phyloP scores from a whole-genome alignment of 2,113 vertebrate species.

The Barnardius zonarius region DNA sequence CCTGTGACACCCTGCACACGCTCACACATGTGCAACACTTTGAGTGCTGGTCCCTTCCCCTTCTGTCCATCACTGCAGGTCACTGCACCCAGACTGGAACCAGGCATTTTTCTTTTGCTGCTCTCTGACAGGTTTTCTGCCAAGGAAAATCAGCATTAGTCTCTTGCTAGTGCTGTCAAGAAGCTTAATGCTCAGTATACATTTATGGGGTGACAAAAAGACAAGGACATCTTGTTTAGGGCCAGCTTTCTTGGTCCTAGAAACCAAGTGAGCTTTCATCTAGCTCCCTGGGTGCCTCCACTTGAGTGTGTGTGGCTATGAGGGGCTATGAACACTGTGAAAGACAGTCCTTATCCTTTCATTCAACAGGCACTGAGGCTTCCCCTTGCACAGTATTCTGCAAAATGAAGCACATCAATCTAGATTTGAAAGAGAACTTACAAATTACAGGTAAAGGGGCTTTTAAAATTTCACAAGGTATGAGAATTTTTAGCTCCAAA shows the following conservation, averaged over 20 bases:
- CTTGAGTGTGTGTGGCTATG: rapidly evolving
- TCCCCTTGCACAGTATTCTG: not conserved
- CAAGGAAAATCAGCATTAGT: not conserved
- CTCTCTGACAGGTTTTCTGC: not conserved
- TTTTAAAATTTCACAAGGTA: not conserved
- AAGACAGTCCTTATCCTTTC: not conserved
- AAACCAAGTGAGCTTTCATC: not conserved
- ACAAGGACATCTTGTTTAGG: not conserved
- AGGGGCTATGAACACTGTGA: not conserved
- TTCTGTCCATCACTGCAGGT: not conserved
- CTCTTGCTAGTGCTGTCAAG: not conserved
- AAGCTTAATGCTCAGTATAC: not conserved
- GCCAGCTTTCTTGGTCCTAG: not conserved
- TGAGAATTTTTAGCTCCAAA: not conserved
- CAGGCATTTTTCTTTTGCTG: not conserved
- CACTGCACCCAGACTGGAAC: not conserved
- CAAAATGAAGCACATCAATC: not conserved
- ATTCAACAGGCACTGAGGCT: not conserved
- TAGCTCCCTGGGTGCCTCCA: not conserved
- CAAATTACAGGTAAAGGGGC: not conserved
- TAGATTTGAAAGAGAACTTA: not conserved
- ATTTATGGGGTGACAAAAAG: not conserved
- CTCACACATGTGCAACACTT: not conserved
- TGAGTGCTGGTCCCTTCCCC: not conserved
- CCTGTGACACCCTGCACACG: not conserved